These are phyloP conservation scores for Tribolium castaneum DNA, from an alignment of 1,140 invertebrate species.

Conservation along the genomic window DNA sequence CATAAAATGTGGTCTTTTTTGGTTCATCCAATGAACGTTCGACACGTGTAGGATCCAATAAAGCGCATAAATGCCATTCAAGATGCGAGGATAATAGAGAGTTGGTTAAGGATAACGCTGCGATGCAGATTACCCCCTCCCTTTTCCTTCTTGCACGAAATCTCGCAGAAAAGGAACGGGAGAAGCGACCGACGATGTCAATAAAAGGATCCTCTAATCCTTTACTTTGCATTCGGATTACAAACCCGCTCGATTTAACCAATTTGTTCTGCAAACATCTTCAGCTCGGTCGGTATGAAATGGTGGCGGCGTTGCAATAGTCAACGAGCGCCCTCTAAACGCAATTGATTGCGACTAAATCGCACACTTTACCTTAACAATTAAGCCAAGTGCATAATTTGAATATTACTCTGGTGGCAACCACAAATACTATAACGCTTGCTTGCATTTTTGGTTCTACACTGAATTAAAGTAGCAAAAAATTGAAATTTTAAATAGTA, in stretches of 20 bases:
- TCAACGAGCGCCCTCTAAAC: constrained; percentile 25
- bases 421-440: too few species aligned
- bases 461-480: too few species aligned
- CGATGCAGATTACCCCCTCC: constrained; percentile 44
- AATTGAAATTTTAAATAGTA: too few species aligned
- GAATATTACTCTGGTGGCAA: background rate
- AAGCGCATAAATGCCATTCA: background rate
- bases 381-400: constrained; percentile 5
- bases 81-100: constrained; percentile 3
- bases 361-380: constrained; percentile 2
- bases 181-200: constrained; percentile 50
- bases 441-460: too few species aligned
- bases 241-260: constrained; percentile 56
- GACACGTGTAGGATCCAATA: background rate
- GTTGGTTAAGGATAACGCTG: constrained; percentile 9
- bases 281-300: constrained; percentile 39
- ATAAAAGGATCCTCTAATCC: constrained; percentile 56
- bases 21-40: background rate
- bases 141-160: background rate
- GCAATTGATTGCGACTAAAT: constrained; percentile 45
- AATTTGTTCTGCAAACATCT: constrained; percentile 57
- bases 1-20: background rate
- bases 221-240: constrained; percentile 58
- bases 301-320: constrained; percentile 31
- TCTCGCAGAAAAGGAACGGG: constrained; percentile 46